Base-by-base conservation (phyloP, 2,797 vertebrate species). In the Acrossocheilus wenchowensis region DNA sequence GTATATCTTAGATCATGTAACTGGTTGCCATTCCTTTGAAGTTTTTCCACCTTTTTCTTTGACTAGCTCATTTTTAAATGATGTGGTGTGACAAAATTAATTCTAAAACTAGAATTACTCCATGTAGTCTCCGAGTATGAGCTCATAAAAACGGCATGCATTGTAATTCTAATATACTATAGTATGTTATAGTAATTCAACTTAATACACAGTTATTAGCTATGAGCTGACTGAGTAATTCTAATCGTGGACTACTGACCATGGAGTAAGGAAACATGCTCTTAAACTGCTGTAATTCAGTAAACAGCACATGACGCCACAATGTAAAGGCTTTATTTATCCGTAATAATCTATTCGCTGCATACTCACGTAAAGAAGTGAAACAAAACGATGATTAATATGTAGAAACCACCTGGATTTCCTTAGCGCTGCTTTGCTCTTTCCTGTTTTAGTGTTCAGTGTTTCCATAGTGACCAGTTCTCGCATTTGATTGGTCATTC, bases 391-490 rank as follows among this genome's bases (percentile, higher is more conserved):
- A 43, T 68, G 41, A 34, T 66, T 66, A 86, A 52, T 75, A 43
- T 41, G 10, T 8, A 26, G 19, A 81, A 74, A 50, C 45, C 43
- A 85, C 86, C 86, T 72, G 57, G 19, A 66, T 39, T 80, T 80
- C 52, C 60, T 52, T n/a, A 41, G 43, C 19, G 26, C 57, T 30
- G 41, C 36, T 62, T 52, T 15, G 64, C 45, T 43, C 50, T 87
- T 90, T 60, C 78, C 78, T 90, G 87, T 87, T 84, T 71, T 78
- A 89, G 90, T 90, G 91, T 93, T 39, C 62, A 17, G 72, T 23
- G 91, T 92, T 89, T 74, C 93, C 85, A 93, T 91, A 87, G 94
- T 83, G 83, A 94, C 87, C 15, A 2, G n/a, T 19, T 9, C 12
- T 30, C 34, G 83, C 52, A 2, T n/a, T 2, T 84, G 89, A 92